Evolutionary conservation across 2,888 invertebrate genomes (phyloP).

Genomic region (Acrocera orbiculus): DNA sequence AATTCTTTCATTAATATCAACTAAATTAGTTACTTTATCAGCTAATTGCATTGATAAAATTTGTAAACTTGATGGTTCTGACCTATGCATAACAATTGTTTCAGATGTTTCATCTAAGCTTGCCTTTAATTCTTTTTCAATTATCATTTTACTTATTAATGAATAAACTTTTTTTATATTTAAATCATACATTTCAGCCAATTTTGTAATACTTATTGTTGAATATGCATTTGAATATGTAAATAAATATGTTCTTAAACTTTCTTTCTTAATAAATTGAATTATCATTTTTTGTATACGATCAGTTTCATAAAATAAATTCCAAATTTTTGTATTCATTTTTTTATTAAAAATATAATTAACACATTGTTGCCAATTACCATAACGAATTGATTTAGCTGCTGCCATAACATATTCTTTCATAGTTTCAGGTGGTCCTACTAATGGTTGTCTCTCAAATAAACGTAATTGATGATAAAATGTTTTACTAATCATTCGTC

Average conservation of each 20-base stretch:
- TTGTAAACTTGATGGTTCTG: conserved; percentile 94
- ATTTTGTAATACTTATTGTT: conserved; percentile 78
- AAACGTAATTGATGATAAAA: conserved; percentile 96
- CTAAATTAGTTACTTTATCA: conserved; percentile 66
- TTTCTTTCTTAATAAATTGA: conserved; percentile 88
- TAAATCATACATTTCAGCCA: conserved; percentile 91
- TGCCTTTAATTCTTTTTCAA: conserved; percentile 91
- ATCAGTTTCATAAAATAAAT: conserved; percentile 82
- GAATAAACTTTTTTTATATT: conserved; percentile 75
- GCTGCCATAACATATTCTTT: conserved; percentile 98
- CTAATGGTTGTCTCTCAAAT: conserved; percentile 82
- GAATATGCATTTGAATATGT: conserved; percentile 97
- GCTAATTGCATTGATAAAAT: conserved; percentile 90
- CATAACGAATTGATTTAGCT: conserved; percentile 94
- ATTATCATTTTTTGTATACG: conserved; percentile 83
- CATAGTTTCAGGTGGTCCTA: conserved; percentile 97
- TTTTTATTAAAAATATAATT: conserved; percentile 96
- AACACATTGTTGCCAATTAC: conserved; percentile 91
- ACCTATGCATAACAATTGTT: conserved; percentile 93
- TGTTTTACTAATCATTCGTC: conserved; percentile 91
- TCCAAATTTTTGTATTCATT: conserved; percentile 99
- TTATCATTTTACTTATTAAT: conserved; percentile 98
- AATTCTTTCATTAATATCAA: conserved; percentile 94
- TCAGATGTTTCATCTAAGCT: conserved; percentile 97
- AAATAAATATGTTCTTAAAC: conserved; percentile 90